A percentile compares a stretch with the other conserved stretches of the same genome.
These are phyloP conservation scores for Bombus balteatus DNA, from an alignment of 1,140 invertebrate genomes.

Conservation along the genomic window DNA sequence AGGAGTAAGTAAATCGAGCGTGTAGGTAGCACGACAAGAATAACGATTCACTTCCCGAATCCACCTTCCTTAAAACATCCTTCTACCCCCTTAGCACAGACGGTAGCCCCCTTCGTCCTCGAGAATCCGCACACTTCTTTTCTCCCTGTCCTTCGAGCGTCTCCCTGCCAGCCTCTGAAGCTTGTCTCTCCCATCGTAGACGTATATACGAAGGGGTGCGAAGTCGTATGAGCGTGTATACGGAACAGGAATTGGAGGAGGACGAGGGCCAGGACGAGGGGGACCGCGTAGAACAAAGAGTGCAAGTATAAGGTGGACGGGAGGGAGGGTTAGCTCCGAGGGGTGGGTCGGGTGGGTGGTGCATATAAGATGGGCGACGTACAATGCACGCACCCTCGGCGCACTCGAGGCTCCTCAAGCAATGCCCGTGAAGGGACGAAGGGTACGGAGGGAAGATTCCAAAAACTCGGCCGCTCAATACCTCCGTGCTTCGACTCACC, in stretches of 20 bases:
- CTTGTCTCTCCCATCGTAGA: slow-evolving; percentile 56
- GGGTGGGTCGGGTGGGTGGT: slow-evolving; percentile 69
- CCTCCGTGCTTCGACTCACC: slow-evolving; percentile 54
- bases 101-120: slow-evolving; percentile 65
- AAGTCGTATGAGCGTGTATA: slow-evolving; percentile 71
- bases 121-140: slow-evolving; percentile 62
- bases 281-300: slow-evolving; percentile 73
- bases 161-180: slow-evolving; percentile 51
- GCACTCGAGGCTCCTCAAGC: slow-evolving; percentile 76
- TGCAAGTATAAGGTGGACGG: slow-evolving; percentile 76
- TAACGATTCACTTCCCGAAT: slow-evolving; percentile 60
- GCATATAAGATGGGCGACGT: slow-evolving; percentile 78
- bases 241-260: slow-evolving; percentile 66
- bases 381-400: slow-evolving; percentile 77
- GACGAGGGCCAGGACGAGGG: slow-evolving; percentile 66
- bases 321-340: slow-evolving; percentile 48
- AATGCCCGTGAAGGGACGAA: slow-evolving; percentile 66
- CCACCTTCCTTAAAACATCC: slow-evolving; percentile 70
- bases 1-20: slow-evolving; percentile 9
- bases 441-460: slow-evolving; percentile 72
- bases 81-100: slow-evolving; percentile 58
- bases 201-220: slow-evolving; percentile 69
- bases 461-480: slow-evolving; percentile 77
- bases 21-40: slow-evolving; percentile 33
- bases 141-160: slow-evolving; percentile 48